Evolutionary conservation across 2,888 invertebrate species (phyloP), one percentile per base, ranked within the genome.

Genomic region (Phengaris alcon): DNA sequence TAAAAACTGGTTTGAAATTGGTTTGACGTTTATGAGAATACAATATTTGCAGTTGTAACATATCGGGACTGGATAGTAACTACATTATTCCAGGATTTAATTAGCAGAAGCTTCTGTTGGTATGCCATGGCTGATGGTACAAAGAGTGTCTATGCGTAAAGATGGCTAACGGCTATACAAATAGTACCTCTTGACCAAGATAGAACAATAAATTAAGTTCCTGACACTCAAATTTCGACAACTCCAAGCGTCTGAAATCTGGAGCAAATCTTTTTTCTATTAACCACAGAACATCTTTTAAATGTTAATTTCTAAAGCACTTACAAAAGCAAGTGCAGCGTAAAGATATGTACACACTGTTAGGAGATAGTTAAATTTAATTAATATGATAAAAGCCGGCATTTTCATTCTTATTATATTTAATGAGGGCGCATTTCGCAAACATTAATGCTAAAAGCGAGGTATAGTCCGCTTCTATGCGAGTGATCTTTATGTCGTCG

Each of bases 321-420:
- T 22, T 52, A 70, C 51, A 51, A 54, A 72, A 72, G 54, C 13
- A 35, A 72, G 54, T 72, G 70, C 70, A 70, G 44, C n/a, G 69
- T 22, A 54, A 52, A 72, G 13, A 72, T 72, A 8, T 54, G 72
- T 72, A 54, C 72, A 54, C 52, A 72, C 22, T 72, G 15, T 54
- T 52, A 22, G 12, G 54, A 35, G 51, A 52, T 72, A 72, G 72
- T 72, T 72, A 72, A 72, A 72, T 72, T 72, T 72, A 72, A 72
- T 72, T 72, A 72, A 52, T 72, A 72, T 52, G 72, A 52, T 52
- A 52, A 72, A 52, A 72, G 72, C 72, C 10, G 22, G 52, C 35
- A 72, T 72, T 72, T 52, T 72, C 72, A 72, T 52, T 72, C 72
- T 72, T 72, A 72, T 72, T 72, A 72, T 72, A 72, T 72, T 52